These are phyloP conservation scores for Onychomys arenicola DNA, from an alignment of 2,797 vertebrate genomes.

Conservation along the genomic window DNA sequence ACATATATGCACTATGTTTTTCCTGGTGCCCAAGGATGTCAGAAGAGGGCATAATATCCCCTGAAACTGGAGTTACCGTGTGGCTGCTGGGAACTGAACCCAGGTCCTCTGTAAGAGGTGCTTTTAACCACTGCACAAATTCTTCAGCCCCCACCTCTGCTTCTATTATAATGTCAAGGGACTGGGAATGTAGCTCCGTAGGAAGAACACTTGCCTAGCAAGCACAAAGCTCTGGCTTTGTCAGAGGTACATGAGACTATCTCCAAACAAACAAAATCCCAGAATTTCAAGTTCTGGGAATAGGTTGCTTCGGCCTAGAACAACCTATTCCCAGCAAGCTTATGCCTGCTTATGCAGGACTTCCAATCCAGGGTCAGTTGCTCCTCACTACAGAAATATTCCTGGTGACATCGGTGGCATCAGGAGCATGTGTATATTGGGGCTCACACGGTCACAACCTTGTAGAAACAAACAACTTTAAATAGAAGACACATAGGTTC, in stretches of 20 bases:
- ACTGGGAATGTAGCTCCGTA: not conserved
- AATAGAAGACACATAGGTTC: constrained; percentile 81
- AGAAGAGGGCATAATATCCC: not conserved
- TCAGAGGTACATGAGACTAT: not conserved
- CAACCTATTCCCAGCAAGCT: too few species aligned
- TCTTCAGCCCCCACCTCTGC: not conserved
- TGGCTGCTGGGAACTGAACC: not conserved
- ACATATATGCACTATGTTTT: not conserved
- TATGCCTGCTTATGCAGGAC: constrained; percentile 88
- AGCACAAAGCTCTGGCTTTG: not conserved
- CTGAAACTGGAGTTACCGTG: not conserved
- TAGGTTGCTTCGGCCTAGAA: constrained; percentile 87
- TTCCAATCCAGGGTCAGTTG: constrained; percentile 95
- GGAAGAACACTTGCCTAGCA: not conserved
- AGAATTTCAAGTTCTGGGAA: constrained; percentile 94
- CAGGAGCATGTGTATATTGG: constrained; percentile 90
- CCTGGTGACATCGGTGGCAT: constrained; percentile 91
- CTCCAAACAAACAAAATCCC: not conserved
- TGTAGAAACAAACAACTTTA: constrained; percentile 90
- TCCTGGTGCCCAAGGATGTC: not conserved
- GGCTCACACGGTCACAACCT: constrained; percentile 93
- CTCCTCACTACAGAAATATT: constrained; percentile 92
- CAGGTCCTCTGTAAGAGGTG: not conserved
- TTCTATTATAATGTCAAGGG: not conserved
- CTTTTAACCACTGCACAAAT: not conserved